Evolutionary conservation across 2,888 invertebrate species (phyloP).

Genomic region (Lacanobia wlatinum): DNA sequence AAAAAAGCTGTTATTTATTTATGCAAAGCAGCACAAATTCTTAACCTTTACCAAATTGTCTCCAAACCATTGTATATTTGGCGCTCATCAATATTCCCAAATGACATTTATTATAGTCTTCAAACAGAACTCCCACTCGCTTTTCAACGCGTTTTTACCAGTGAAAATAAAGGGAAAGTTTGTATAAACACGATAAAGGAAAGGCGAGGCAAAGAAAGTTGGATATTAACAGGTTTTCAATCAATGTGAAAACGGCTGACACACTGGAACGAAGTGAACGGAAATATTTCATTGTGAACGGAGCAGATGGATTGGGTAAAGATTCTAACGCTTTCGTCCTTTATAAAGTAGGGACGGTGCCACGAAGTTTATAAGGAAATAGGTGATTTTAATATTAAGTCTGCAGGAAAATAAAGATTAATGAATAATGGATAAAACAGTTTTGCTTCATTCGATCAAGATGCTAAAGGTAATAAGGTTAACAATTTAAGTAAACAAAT

Average conservation of each 20-base stretch:
- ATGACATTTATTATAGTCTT: slow-evolving; percentile 49
- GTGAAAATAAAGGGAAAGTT: slow-evolving; percentile 53
- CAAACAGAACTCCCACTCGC: slow-evolving; percentile 45
- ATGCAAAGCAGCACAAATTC: slow-evolving; percentile 30
- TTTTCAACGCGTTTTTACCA: slow-evolving; percentile 52
- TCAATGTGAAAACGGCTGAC: slow-evolving; percentile 64
- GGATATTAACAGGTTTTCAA: slow-evolving; percentile 66
- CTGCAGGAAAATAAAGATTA: slow-evolving; percentile 1
- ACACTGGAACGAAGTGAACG: slow-evolving; percentile 62
- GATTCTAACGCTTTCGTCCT: slow-evolving; percentile 72
- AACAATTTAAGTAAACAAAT: too few species aligned
- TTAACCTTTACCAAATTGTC: slow-evolving; percentile 21
- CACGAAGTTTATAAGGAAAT: slow-evolving; percentile 29
- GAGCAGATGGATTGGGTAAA: slow-evolving; percentile 71
- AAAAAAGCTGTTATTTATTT: slow-evolving; percentile 29
- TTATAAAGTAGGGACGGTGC: slow-evolving; percentile 71
- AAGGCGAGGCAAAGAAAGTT: slow-evolving; percentile 57
- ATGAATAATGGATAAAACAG: slow-evolving; percentile 32
- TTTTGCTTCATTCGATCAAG: background rate
- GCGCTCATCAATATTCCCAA: slow-evolving; percentile 56
- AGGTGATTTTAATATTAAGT: slow-evolving; percentile 15
- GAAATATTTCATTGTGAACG: slow-evolving; percentile 74
- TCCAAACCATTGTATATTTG: slow-evolving; percentile 37
- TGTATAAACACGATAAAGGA: slow-evolving; percentile 49
- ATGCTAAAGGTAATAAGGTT: too few species aligned